phyloP scores from a whole-genome alignment of 2,888 invertebrate genomes.

The Heliconius ethilla region DNA sequence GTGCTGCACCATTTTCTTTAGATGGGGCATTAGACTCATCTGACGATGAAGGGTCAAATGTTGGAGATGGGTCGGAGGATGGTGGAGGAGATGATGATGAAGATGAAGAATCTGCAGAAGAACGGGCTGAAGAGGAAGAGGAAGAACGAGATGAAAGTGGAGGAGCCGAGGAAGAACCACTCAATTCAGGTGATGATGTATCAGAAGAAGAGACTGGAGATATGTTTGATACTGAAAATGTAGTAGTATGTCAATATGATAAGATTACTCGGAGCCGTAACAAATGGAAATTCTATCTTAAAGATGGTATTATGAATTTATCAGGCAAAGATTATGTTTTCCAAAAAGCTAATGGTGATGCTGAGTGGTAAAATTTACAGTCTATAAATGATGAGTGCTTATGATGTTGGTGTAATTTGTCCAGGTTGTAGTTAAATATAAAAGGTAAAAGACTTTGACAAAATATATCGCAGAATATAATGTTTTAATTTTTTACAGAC shows the following conservation, averaged over 20 bases:
- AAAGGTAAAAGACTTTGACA: conserved; percentile 55
- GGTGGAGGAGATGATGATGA: conserved; percentile 87
- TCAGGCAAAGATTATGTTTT: conserved; percentile 99
- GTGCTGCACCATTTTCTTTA: conserved; percentile 73
- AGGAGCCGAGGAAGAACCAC: conserved; percentile 89
- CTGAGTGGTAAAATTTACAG: conserved; percentile 92
- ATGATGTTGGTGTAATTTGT: conserved; percentile 55
- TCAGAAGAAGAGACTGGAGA: conserved; percentile 97
- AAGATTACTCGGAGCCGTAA: conserved; percentile 99
- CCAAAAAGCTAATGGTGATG: conserved; percentile 99
- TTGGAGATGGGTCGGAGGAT: conserved; percentile 83
- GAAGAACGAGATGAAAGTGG: conserved; percentile 87
- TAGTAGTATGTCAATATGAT: conserved; percentile 99
- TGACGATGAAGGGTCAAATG: conserved; percentile 88
- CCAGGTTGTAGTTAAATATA: conserved; percentile 55
- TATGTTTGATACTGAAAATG: conserved; percentile 99
- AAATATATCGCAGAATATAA: conserved; percentile 52
- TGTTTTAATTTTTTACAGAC: conserved; percentile 17
- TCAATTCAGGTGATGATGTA: conserved; percentile 98
- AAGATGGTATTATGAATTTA: conserved; percentile 99
- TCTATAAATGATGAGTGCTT: conserved; percentile 56
- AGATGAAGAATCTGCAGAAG: conserved; percentile 89
- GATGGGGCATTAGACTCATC: conserved; percentile 87
- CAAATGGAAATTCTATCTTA: conserved; percentile 99
- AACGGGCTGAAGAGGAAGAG: conserved; percentile 84